phyloP scores from a whole-genome alignment of 2,113 vertebrate species.

The Dipodomys spectabilis region DNA sequence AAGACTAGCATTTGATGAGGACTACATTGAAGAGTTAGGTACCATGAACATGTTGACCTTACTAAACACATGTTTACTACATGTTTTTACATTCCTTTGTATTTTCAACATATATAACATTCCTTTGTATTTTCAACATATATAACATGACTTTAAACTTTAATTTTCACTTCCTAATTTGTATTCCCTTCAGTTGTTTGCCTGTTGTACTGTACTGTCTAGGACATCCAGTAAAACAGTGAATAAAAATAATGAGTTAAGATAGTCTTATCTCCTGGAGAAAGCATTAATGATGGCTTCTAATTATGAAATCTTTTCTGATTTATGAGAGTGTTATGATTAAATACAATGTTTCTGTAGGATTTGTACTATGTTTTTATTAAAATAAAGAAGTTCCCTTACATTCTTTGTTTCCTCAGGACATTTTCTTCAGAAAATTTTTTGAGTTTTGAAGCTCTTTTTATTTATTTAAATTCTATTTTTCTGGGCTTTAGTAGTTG shows the following conservation, averaged over 20 bases:
- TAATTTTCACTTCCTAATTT: neutral
- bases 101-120: neutral
- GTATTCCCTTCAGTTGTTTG: neutral
- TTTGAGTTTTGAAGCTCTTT: too few species aligned
- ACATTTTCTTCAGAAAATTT: too few species aligned
- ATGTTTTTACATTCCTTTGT: neutral
- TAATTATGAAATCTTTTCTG: neutral
- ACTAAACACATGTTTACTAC: neutral
- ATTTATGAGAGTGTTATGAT: constrained; percentile 19
- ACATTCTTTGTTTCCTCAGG: neutral
- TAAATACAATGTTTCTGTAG: neutral
- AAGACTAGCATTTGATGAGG: neutral
- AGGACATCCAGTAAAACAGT: neutral
- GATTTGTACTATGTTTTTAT: neutral
- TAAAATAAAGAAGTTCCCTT: neutral
- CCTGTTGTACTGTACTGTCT: neutral
- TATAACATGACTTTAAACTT: neutral
- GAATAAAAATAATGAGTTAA: neutral
- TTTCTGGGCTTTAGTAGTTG: too few species aligned
- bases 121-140: neutral
- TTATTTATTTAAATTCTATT: too few species aligned
- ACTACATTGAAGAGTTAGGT: neutral
- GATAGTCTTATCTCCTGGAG: neutral
- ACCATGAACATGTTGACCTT: neutral
- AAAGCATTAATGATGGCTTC: neutral